phyloP scores from a whole-genome alignment of 2,113 vertebrate species.

The Lepidothrix coronata region DNA sequence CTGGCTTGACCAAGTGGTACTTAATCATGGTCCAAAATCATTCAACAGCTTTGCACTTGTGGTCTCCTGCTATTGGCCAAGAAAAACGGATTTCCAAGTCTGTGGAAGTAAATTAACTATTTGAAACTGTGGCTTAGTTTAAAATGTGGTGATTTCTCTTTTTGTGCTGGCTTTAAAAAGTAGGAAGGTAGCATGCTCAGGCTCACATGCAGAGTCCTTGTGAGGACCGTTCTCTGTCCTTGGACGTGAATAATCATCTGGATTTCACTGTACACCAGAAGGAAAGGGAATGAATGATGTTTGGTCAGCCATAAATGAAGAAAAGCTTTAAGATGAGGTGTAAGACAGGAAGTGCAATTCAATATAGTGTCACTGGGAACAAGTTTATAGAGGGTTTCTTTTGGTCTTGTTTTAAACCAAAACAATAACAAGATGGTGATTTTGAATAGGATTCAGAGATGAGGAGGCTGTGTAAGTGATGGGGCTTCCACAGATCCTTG shows the following conservation, averaged over 20 bases:
- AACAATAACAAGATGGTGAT: constrained; percentile 15
- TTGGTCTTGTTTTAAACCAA: constrained; percentile 36
- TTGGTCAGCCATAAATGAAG: constrained; percentile 10
- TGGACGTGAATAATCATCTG: not conserved
- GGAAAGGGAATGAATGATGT: not conserved
- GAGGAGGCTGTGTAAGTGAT: not conserved
- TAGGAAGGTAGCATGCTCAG: not conserved
- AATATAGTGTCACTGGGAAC: constrained; percentile 6
- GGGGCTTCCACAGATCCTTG: not conserved
- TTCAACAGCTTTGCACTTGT: not conserved
- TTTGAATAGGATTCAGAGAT: not conserved
- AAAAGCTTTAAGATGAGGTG: not conserved
- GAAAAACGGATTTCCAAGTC: not conserved
- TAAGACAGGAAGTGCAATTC: constrained; percentile 35
- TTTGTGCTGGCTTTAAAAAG: not conserved
- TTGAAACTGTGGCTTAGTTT: not conserved
- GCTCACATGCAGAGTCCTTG: not conserved
- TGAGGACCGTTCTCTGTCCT: not conserved
- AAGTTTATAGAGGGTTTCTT: constrained; percentile 23
- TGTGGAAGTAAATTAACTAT: not conserved
- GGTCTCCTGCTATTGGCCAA: not conserved
- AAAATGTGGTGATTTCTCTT: not conserved
- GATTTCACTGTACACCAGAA: not conserved
- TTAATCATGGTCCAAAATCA: not conserved
- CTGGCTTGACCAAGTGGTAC: not conserved